These are phyloP conservation scores for Isotomurus palustris DNA, from an alignment of 2,888 invertebrate genomes.

Conservation along the genomic window DNA sequence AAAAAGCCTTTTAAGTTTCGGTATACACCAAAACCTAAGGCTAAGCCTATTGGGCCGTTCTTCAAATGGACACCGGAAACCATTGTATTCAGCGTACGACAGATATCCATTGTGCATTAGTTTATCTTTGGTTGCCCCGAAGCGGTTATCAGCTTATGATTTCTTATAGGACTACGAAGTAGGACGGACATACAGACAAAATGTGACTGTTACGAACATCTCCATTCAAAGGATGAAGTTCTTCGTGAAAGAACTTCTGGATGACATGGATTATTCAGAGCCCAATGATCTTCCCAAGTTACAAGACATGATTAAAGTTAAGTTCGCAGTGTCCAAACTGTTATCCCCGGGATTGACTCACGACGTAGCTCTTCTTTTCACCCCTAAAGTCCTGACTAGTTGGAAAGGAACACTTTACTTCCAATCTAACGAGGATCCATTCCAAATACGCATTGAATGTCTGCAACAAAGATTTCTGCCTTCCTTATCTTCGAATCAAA, in stretches of 20 bases:
- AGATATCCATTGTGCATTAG: too few relatives aligned
- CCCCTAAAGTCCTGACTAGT: conserved; percentile 1
- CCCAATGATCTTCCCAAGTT: neutral
- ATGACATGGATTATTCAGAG: neutral
- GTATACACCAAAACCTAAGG: too few relatives aligned
- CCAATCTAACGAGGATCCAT: conserved; percentile 3
- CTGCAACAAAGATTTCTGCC: conserved; percentile 14
- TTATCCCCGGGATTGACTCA: conserved; percentile 28
- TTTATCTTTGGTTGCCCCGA: too few relatives aligned
- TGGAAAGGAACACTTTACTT: conserved; percentile 16
- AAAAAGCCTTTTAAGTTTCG: too few relatives aligned
- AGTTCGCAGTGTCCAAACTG: conserved; percentile 16
- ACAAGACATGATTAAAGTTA: conserved; percentile 13
- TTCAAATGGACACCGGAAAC: too few relatives aligned
- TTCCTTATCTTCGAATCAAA: neutral
- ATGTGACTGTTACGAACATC: conserved; percentile 17
- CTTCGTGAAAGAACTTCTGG: conserved; percentile 3
- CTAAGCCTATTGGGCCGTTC: too few relatives aligned
- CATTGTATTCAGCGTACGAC: too few relatives aligned
- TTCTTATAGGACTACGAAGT: conserved; percentile 24
- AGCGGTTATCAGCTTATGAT: too few relatives aligned
- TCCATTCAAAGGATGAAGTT: conserved; percentile 10
- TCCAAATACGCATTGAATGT: conserved; percentile 20
- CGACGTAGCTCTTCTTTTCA: conserved; percentile 20
- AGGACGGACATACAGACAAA: conserved; percentile 20